Conservation (phyloP, 2,113 vertebrate species). For the Hemibagrus wyckioides region DNA sequence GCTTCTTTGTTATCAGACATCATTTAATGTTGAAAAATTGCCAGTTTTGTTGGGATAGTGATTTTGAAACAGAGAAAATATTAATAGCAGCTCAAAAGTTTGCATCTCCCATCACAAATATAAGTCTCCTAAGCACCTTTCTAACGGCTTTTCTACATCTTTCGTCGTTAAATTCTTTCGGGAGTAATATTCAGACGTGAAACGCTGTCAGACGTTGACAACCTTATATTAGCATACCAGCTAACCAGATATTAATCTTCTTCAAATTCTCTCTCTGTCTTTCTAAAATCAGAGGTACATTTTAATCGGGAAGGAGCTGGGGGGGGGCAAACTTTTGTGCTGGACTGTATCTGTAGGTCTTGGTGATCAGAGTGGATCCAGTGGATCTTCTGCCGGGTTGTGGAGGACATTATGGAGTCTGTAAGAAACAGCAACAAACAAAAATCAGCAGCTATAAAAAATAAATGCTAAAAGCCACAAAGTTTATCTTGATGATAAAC, state of each 20-base stretch:
- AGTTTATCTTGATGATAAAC: not conserved
- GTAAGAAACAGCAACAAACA: not conserved
- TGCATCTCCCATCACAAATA: not conserved
- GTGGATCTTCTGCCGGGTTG: slow-evolving; percentile 26
- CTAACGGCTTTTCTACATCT: not conserved
- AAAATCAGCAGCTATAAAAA: not conserved
- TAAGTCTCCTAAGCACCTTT: not conserved
- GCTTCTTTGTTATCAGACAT: not conserved
- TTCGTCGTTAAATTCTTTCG: not conserved
- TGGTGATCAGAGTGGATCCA: not conserved
- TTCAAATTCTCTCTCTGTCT: not conserved
- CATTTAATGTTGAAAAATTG: not conserved
- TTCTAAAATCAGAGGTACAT: not conserved
- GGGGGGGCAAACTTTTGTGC: not conserved
- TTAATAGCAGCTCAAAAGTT: not conserved
- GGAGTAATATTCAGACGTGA: not conserved
- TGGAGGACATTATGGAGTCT: slow-evolving; percentile 1
- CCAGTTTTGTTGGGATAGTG: not conserved
- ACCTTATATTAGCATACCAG: too few relatives aligned
- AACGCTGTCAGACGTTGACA: not conserved
- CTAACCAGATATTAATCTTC: not conserved
- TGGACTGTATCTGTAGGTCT: not conserved
- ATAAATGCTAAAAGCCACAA: not conserved
- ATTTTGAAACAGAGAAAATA: not conserved
- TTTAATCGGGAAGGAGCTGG: not conserved